A percentile compares a stretch with the other conserved stretches of the same genome.
phyloP scores from a whole-genome alignment of 2,113 vertebrate genomes.

The Seriola aureovittata region DNA sequence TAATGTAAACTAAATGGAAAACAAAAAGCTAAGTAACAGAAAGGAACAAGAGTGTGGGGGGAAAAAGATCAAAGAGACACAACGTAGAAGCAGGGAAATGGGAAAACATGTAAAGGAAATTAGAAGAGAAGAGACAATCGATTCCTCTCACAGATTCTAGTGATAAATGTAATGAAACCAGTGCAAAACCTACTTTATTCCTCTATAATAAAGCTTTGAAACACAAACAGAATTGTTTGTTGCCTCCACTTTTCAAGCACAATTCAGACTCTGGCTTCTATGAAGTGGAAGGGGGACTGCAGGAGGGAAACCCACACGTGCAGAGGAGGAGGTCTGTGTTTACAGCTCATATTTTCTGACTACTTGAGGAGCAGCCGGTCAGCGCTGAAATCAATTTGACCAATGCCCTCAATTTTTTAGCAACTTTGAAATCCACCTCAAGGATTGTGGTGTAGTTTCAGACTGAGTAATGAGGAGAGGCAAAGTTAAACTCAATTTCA shows the following conservation, averaged over 20 bases:
- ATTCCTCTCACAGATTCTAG: background rate
- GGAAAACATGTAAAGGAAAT: constrained; percentile 15
- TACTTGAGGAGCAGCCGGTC: constrained; percentile 58
- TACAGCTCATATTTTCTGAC: constrained; percentile 44
- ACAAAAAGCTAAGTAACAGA: constrained; percentile 4
- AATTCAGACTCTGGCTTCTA: background rate
- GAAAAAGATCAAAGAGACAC: background rate
- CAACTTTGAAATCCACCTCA: constrained; percentile 59
- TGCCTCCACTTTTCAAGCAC: constrained; percentile 26
- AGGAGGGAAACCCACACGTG: constrained; percentile 26
- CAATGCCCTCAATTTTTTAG: constrained; percentile 64
- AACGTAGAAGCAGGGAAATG: background rate
- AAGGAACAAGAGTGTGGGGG: background rate
- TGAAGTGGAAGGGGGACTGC: background rate
- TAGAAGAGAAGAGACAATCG: background rate
- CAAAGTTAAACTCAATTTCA: constrained; percentile 70
- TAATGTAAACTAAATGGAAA: constrained; percentile 28
- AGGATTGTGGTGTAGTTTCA: constrained; percentile 38
- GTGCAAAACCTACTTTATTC: constrained; percentile 14
- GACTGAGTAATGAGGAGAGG: constrained; percentile 54
- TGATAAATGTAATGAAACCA: constrained; percentile 20
- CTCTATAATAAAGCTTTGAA: constrained; percentile 7
- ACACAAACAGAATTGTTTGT: constrained; percentile 13
- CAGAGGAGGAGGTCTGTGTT: constrained; percentile 25
- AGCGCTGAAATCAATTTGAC: constrained; percentile 69